Base-by-base conservation (phyloP, 2,888 invertebrate species). In the Epinotia nisella region DNA sequence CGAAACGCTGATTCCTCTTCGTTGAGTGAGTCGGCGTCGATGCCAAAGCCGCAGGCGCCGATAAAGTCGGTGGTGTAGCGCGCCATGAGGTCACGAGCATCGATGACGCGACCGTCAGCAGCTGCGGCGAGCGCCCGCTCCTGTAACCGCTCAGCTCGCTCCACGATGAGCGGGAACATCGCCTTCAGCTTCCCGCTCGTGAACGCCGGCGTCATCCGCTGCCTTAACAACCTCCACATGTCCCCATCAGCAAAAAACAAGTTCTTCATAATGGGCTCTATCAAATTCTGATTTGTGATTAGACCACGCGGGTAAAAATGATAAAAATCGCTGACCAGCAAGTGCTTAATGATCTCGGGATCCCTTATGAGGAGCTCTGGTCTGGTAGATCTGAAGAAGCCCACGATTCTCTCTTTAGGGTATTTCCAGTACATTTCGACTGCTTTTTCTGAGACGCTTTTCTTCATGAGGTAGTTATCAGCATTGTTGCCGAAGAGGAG, bases 231-330 rank as follows among this genome's bases (percentile, higher is more conserved):
- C 39, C 84, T 80, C 90, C 89, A 89, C 51, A 83, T 59, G 75
- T 90, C 90, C 0, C 89, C 89, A 51, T 89, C 89, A 7, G 83
- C 85, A 69, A 87, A 85, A 76, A 90, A 89, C 72, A 90, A 71
- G 74, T 90, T 90, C 1, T 82, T 80, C 51, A 87, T 75, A 69
- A 90, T 77, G 2, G 89, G 90, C 53, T 90, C 89, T 0, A 81
- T 74, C 2, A 82, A 77, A 41, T 81, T 78, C 29, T 80, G 80
- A 64, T 84, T 78, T 1, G 78, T 75, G 11, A 80, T 80, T 0
- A 89, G 70, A 0, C 90, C 88, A 1, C 90, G 86, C 0, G 83
- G 78, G 71, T 85, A 83, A 72, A 90, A 90, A 69, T 83, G 74
- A 0, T 77, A 21, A 59, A 90, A 91, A 75, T 91, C 90, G 0